Conservation (phyloP, 2,113 vertebrate genomes). For the Tragelaphus scriptus region DNA sequence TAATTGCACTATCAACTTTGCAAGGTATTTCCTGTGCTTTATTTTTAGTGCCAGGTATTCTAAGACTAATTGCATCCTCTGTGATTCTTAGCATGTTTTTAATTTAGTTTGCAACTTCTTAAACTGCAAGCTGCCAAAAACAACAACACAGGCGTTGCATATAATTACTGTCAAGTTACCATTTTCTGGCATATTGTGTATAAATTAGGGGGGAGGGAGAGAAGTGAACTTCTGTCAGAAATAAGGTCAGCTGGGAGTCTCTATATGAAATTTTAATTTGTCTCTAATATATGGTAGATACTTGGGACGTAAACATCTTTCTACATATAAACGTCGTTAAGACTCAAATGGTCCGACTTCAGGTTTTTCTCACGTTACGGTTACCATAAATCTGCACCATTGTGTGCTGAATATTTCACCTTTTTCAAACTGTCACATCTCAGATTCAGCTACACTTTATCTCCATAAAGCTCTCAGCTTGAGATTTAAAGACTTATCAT, state of each 20-base stretch:
- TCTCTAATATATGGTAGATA: slow-evolving; percentile 74
- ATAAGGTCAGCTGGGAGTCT: slow-evolving; percentile 79
- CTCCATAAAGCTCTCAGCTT: slow-evolving; percentile 53
- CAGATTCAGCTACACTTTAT: slow-evolving; percentile 36
- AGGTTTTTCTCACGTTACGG: slow-evolving; percentile 74
- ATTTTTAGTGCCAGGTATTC: slow-evolving; percentile 79
- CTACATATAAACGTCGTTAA: slow-evolving; percentile 72
- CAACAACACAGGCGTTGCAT: slow-evolving; percentile 78
- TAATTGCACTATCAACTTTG: slow-evolving; percentile 79
- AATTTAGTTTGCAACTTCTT: slow-evolving; percentile 84
- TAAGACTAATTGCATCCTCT: slow-evolving; percentile 82
- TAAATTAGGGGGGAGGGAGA: slow-evolving; percentile 69
- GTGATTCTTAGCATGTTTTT: slow-evolving; percentile 81
- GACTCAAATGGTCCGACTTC: slow-evolving; percentile 65
- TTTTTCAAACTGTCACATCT: slow-evolving; percentile 65
- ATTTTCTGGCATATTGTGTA: slow-evolving; percentile 73
- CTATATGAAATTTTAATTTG: slow-evolving; percentile 82
- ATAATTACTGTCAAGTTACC: slow-evolving; percentile 82
- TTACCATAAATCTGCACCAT: slow-evolving; percentile 67
- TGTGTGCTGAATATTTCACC: slow-evolving; percentile 64
- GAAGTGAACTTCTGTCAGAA: slow-evolving; percentile 80
- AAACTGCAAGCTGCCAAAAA: slow-evolving; percentile 79
- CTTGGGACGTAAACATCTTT: slow-evolving; percentile 76
- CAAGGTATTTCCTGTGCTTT: slow-evolving; percentile 72
- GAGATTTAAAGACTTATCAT: slow-evolving; percentile 33